A percentile compares a stretch with the other conserved stretches of the same genome.
Evolutionary conservation across 2,888 invertebrate species (phyloP).

Genomic region (Neocrepidodera transversa): DNA sequence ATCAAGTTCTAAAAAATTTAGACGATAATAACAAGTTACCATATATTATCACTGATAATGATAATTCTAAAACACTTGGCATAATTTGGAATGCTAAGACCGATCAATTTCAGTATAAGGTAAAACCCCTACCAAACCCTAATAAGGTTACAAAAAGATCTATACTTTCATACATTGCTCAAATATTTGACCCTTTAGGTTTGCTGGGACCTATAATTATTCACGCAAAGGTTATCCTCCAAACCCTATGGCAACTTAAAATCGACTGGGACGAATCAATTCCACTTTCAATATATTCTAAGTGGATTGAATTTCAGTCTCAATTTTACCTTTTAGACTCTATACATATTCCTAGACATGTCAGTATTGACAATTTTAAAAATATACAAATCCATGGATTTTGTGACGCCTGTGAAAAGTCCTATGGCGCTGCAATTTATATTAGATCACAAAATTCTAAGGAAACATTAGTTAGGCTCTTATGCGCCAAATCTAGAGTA

Average conservation of each 20-base stretch:
- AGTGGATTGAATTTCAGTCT: neutral
- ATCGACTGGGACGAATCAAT: neutral
- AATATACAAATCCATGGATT: neutral
- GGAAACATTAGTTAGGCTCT: no score
- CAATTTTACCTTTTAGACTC: neutral
- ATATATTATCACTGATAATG: neutral
- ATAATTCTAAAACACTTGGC: neutral
- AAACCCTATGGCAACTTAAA: neutral
- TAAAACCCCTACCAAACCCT: neutral
- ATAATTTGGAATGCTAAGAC: constrained; percentile 22
- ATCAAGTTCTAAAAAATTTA: neutral
- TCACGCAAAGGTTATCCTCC: neutral
- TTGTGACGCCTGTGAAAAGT: neutral
- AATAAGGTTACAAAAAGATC: neutral
- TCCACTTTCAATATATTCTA: neutral
- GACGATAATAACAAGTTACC: neutral
- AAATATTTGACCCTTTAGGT: constrained; percentile 4
- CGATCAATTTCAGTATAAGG: constrained; percentile 28
- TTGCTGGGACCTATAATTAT: neutral
- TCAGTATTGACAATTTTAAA: no score
- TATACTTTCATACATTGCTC: neutral
- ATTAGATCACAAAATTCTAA: neutral
- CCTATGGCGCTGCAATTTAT: neutral
- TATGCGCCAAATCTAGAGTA: neutral
- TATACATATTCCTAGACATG: neutral